Percentiles rank a stretch among this genome's conserved stretches.
Evolutionary conservation across 2,797 vertebrate species (phyloP).

Genomic region (Sebastes dallii): DNA sequence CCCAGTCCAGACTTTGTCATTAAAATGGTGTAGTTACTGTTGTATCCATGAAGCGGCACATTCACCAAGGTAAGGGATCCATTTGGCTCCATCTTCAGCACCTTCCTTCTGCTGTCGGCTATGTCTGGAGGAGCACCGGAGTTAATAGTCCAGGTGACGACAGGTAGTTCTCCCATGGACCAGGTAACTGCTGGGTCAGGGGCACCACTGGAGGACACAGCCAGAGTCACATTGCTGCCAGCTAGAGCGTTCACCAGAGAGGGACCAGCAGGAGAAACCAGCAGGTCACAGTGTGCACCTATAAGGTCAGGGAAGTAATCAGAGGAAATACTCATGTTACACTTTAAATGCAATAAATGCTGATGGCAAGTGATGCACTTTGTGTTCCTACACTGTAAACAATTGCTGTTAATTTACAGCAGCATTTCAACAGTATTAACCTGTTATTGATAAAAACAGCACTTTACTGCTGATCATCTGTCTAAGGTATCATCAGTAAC

Average conservation of each 20-base stretch:
- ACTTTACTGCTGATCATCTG: too few species aligned
- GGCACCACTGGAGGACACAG: slow-evolving; percentile 62
- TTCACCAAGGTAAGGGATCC: slow-evolving; percentile 75
- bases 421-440: too few species aligned
- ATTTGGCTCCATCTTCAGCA: slow-evolving; percentile 50
- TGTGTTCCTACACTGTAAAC: neutral
- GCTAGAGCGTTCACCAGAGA: slow-evolving; percentile 30
- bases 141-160: slow-evolving; percentile 69
- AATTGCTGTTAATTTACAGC: too few species aligned
- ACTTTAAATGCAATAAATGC: neutral
- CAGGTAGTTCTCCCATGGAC: slow-evolving; percentile 40
- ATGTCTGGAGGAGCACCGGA: slow-evolving; percentile 20
- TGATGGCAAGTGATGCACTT: neutral
- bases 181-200: slow-evolving; percentile 63
- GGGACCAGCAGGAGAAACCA: slow-evolving; percentile 39
- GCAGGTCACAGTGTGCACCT: slow-evolving; percentile 56
- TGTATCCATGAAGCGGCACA: slow-evolving; percentile 40
- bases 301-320: neutral
- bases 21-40: slow-evolving; percentile 61
- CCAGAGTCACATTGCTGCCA: slow-evolving; percentile 72
- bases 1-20: slow-evolving; percentile 64
- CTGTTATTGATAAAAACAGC: too few species aligned
- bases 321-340: neutral
- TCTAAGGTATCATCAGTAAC: too few species aligned
- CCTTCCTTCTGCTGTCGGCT: neutral